Evolutionary conservation across 2,888 invertebrate species (phyloP).

Genomic region (Oscheius onirici): DNA sequence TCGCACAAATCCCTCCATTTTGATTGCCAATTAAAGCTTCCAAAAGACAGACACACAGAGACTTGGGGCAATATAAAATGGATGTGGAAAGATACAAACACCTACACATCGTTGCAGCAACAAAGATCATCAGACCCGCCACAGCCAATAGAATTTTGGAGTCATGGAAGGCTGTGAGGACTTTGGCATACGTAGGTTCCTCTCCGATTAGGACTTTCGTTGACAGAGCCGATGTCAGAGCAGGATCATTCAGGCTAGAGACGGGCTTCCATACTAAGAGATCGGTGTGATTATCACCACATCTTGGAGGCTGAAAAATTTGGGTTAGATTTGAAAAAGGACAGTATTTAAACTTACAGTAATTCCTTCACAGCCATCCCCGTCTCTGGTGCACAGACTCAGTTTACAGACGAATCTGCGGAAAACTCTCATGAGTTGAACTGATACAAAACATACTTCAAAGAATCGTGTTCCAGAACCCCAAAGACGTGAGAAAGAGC

Average conservation of each 20-base stretch:
- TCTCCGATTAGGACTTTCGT: constrained; percentile 38
- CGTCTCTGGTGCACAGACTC: constrained; percentile 64
- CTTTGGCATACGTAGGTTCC: constrained; percentile 10
- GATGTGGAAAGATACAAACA: not conserved
- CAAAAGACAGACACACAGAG: no score
- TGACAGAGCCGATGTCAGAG: constrained; percentile 48
- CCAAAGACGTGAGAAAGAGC: constrained; percentile 63
- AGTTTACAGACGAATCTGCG: constrained; percentile 52
- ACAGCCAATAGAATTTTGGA: constrained; percentile 19
- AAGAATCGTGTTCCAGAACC: constrained; percentile 58
- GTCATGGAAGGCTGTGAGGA: constrained; percentile 4
- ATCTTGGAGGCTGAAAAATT: constrained; percentile 48
- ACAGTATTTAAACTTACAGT: constrained; percentile 49
- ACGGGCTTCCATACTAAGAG: constrained; percentile 37
- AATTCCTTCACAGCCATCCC: constrained; percentile 67
- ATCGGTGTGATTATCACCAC: constrained; percentile 45
- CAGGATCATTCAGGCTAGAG: constrained; percentile 32
- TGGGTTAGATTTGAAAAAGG: not conserved
- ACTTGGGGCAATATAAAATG: not conserved
- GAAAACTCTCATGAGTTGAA: no score
- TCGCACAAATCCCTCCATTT: no score
- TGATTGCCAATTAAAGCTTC: no score
- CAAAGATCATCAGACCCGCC: constrained; percentile 10
- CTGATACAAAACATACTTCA: constrained; percentile 55
- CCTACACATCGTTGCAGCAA: constrained; percentile 3